Conservation (phyloP, 2,797 vertebrate species). For the Sebastes nivosus region DNA sequence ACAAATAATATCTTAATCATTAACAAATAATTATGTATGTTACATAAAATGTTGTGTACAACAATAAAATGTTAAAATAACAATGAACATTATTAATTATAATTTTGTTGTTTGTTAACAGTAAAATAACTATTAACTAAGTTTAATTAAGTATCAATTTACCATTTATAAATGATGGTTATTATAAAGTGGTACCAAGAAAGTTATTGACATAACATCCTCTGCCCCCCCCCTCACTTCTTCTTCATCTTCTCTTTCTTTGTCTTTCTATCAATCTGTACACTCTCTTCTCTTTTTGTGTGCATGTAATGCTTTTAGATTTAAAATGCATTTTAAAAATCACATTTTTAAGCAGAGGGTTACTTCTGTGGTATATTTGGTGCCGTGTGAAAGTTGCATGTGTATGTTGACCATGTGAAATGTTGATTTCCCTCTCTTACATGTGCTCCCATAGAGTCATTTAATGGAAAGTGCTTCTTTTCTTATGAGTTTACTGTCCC, state of each 20-base stretch:
- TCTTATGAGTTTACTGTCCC: background rate
- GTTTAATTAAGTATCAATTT: no score
- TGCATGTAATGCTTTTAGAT: slow-evolving; percentile 40
- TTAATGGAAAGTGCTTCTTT: slow-evolving; percentile 12
- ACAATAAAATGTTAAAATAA: no score
- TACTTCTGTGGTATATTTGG: slow-evolving; percentile 23
- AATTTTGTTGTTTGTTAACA: no score
- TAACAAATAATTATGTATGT: no score
- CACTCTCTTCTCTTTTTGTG: slow-evolving; percentile 3
- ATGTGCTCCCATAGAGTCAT: slow-evolving; percentile 23
- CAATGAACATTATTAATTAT: no score
- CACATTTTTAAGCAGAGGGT: slow-evolving; percentile 1
- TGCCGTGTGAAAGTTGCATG: slow-evolving; percentile 32
- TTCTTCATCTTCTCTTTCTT: background rate
- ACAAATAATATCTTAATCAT: no score
- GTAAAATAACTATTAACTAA: no score
- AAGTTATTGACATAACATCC: background rate
- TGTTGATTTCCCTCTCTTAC: background rate
- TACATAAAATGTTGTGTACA: no score
- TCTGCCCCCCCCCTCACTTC: background rate
- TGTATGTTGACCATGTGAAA: slow-evolving; percentile 29
- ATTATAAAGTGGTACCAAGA: no score
- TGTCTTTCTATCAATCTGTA: background rate
- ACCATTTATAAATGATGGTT: no score
- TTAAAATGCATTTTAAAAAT: background rate